Conservation (phyloP, 2,113 vertebrate species). For the Erythrolamprus reginae region DNA sequence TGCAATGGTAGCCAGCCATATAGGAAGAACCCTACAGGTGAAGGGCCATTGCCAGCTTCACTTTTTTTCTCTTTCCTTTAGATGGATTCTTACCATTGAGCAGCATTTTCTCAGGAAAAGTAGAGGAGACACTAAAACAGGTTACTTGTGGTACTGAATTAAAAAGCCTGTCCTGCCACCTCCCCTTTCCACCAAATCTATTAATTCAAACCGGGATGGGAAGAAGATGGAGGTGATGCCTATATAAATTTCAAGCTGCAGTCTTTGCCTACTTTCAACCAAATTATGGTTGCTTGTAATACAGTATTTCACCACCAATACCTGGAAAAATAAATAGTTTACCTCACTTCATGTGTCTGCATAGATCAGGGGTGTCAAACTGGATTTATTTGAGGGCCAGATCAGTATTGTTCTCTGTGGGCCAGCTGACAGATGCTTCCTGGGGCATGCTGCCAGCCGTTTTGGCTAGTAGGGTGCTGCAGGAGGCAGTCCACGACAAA, state of each 20-base stretch:
- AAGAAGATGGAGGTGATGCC: background rate
- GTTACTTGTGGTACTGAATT: background rate
- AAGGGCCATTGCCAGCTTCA: background rate
- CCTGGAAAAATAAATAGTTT: background rate
- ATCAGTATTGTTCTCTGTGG: too few relatives aligned
- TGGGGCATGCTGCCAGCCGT: too few relatives aligned
- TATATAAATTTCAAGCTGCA: background rate
- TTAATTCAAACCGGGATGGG: background rate
- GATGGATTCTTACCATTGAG: background rate
- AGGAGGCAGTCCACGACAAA: too few relatives aligned
- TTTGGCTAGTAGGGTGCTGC: too few relatives aligned
- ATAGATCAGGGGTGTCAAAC: background rate
- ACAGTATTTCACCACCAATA: background rate
- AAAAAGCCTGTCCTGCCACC: background rate
- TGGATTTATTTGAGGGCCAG: too few relatives aligned
- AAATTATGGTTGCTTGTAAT: background rate
- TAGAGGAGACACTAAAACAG: background rate
- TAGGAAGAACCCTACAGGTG: background rate
- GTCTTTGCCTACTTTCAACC: background rate
- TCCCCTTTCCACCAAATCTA: background rate
- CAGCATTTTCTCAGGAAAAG: background rate
- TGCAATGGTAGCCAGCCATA: background rate
- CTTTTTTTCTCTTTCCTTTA: background rate
- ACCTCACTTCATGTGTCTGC: background rate
- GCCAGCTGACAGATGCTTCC: too few relatives aligned